These are phyloP conservation scores for Pangasius mekongensis DNA, from an alignment of 2,797 vertebrate genomes.

Conservation along the genomic window DNA sequence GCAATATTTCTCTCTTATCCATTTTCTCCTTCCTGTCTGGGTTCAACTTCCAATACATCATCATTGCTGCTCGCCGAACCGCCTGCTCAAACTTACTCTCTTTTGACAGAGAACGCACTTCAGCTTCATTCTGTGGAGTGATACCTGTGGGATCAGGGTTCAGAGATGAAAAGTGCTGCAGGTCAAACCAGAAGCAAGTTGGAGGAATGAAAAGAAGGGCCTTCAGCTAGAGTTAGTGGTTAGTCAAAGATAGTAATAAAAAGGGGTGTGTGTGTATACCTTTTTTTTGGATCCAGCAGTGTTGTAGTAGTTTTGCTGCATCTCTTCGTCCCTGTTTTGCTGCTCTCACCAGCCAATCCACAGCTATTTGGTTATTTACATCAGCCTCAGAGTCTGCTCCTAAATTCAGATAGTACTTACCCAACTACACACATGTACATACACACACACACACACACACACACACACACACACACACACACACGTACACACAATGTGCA, in stretches of 20 bases:
- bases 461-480: too few species aligned
- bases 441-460: slow-evolving; percentile 25
- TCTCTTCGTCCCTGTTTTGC: slow-evolving; percentile 90
- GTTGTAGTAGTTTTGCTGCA: slow-evolving; percentile 82
- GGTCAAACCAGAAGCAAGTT: not conserved
- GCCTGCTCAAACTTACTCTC: slow-evolving; percentile 92
- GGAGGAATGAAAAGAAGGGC: not conserved
- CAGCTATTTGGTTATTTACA: slow-evolving; percentile 80
- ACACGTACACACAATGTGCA: not conserved
- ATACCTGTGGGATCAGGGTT: slow-evolving; percentile 76
- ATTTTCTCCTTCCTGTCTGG: slow-evolving; percentile 90
- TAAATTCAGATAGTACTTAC: slow-evolving; percentile 86
- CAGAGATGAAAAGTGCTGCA: not conserved
- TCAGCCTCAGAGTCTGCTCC: slow-evolving; percentile 82
- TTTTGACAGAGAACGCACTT: slow-evolving; percentile 82
- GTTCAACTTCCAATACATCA: slow-evolving; percentile 97
- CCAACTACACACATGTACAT: slow-evolving; percentile 77
- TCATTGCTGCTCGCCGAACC: slow-evolving; percentile 90
- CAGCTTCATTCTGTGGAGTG: slow-evolving; percentile 85
- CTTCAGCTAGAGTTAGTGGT: not conserved
- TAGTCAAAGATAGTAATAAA: not conserved
- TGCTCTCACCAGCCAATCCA: slow-evolving; percentile 88
- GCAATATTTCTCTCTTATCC: slow-evolving; percentile 87
- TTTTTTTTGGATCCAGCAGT: slow-evolving; percentile 87
- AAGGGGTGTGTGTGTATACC: slow-evolving; percentile 70